A percentile compares a stretch with the other conserved stretches of the same genome.
Conservation (phyloP, 2,797 vertebrate genomes). For the Rhinogobio ventralis region DNA sequence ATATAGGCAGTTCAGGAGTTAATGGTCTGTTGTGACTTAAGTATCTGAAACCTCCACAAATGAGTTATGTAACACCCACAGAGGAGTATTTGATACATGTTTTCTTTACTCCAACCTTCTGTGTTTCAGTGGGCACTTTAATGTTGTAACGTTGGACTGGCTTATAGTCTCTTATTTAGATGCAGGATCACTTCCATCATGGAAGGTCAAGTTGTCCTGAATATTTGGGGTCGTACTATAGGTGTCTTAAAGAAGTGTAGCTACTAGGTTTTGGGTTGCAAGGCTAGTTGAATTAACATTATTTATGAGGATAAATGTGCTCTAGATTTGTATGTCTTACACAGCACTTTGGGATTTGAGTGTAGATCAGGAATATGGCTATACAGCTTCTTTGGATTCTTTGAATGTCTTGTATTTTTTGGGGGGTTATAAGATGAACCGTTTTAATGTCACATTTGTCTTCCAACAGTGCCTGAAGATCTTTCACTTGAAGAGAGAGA, state of each 20-base stretch:
- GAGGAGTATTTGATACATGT: background rate
- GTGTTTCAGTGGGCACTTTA: conserved; percentile 22
- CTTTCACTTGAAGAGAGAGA: conserved; percentile 92
- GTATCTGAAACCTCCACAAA: background rate
- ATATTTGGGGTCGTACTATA: background rate
- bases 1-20: background rate
- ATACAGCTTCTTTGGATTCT: background rate
- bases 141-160: background rate
- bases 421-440: background rate
- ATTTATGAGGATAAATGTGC: background rate
- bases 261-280: background rate
- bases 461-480: conserved; percentile 90
- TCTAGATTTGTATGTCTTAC: background rate
- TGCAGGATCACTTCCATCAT: background rate
- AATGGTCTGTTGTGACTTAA: background rate
- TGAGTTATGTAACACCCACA: background rate
- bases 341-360: background rate
- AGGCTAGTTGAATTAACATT: background rate
- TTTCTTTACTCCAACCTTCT: conserved; percentile 26
- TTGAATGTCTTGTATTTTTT: background rate
- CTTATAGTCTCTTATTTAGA: background rate
- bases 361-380: background rate
- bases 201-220: background rate
- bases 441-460: conserved; percentile 12
- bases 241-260: background rate